Percentiles rank a stretch among this genome's conserved stretches.
phyloP scores from a whole-genome alignment of 2,113 vertebrate genomes.

The Bucco capensis region DNA sequence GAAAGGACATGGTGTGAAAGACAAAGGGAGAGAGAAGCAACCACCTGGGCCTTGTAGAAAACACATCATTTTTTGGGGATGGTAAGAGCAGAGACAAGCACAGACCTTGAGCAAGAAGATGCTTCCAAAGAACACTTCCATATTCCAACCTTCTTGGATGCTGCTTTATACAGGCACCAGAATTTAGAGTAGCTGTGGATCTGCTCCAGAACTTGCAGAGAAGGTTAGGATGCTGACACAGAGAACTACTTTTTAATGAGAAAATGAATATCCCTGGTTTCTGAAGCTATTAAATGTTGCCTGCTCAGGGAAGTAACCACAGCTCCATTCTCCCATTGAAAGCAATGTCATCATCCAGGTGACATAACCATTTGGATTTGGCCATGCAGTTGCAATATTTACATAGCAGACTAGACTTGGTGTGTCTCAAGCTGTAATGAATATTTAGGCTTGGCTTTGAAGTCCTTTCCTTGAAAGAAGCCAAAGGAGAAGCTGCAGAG shows the following conservation, averaged over 20 bases:
- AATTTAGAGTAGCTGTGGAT: background rate
- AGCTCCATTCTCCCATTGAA: background rate
- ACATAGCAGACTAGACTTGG: background rate
- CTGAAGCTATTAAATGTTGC: background rate
- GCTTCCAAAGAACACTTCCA: no score
- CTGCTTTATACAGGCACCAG: no score
- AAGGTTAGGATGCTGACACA: background rate
- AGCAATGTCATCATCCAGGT: background rate
- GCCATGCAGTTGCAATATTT: background rate
- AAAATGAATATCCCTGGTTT: background rate
- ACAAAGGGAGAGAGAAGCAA: no score
- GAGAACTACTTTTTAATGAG: constrained; percentile 11
- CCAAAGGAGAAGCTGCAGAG: background rate
- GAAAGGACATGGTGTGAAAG: no score
- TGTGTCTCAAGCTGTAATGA: constrained; percentile 27
- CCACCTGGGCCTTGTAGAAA: no score
- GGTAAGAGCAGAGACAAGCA: no score
- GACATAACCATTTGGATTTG: background rate
- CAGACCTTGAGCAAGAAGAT: no score
- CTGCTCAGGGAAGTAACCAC: background rate
- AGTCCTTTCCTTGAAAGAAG: constrained; percentile 16
- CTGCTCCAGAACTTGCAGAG: background rate
- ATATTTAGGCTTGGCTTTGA: constrained; percentile 35
- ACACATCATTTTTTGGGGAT: no score
- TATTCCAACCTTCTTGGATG: no score